Evolutionary conservation across 2,797 vertebrate genomes (phyloP).

Genomic region (Epinephelus awoara): DNA sequence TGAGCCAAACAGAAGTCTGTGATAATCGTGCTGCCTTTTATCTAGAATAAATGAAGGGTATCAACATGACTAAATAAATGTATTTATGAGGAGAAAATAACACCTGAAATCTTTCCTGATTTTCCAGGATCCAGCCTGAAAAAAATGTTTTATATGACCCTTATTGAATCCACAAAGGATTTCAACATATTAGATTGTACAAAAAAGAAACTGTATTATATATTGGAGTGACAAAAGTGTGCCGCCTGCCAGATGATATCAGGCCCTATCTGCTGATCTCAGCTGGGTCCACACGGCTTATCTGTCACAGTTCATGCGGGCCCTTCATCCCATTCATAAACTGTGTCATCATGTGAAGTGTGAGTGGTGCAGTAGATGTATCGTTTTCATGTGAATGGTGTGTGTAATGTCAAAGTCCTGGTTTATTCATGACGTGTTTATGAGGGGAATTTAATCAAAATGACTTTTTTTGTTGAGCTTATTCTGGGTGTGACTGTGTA

Average conservation of each 20-base stretch:
- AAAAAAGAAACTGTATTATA: neutral
- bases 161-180: neutral
- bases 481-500: neutral
- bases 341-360: conserved; percentile 14
- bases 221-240: conserved; percentile 20
- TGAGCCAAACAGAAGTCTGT: conserved; percentile 31
- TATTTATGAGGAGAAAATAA: neutral
- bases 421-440: neutral
- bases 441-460: neutral
- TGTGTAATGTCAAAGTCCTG: conserved; percentile 10
- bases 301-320: conserved; percentile 51
- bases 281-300: conserved; percentile 51
- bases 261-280: conserved; percentile 43
- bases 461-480: neutral
- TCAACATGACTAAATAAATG: neutral
- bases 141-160: neutral
- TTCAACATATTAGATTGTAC: neutral
- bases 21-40: conserved; percentile 19
- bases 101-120: neutral
- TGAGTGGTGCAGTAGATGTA: conserved; percentile 28
- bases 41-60: neutral
- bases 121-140: neutral
- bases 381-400: conserved; percentile 14
- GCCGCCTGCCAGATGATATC: conserved; percentile 59
- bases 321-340: conserved; percentile 62